Base-by-base conservation (phyloP, 2,797 vertebrate species). In the Melanotaenia nigrans region DNA sequence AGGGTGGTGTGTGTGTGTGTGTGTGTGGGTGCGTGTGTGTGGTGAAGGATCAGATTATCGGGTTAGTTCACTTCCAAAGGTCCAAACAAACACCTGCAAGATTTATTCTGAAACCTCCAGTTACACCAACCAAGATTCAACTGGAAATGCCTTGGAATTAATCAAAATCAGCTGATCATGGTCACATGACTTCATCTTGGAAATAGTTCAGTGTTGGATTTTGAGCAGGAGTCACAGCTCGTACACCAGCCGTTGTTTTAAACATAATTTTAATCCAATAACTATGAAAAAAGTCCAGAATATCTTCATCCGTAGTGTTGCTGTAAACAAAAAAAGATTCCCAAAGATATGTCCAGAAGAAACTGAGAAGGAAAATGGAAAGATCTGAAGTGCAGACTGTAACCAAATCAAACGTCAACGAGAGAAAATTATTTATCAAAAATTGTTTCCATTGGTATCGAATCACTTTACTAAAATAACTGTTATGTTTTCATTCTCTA, bases 1-100 rank as follows among this genome's bases (percentile, higher is more conserved):
- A 82, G 77, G 86, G 81, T 76, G 79, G 78, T 79, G 78, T 79
- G 51, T 71, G 18, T 30, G 53, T 80, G 40, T 65, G 40, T 42
- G 62, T 45, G 45, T 49, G 20, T 49, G 47, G n/a, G 20, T n/a
- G 45, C n/a, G 45, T 36, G 45, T 49, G 32, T 32, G 32, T 32
- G 32, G 32, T 32, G 32, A 20, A 49, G 2, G 66, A 66, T 75
- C 58, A 58, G 65, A 77, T 69, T 68, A 82, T 68, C 12, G 59
- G 5, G 32, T 32, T 32, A 32, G 6, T 32, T 32, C 32, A n/a
- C 25, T 63, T 33, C 65, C 20, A 25, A 65, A 47, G 38, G 54
- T 55, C 58, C 63, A n/a, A 53, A 55, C 36, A 40, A 16, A 0
- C 35, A 42, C 24, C 20, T 24, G 16, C 35, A 53, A n/a, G 9